Percentiles rank a stretch among this genome's conserved stretches.
These are phyloP conservation scores for Melanerpes formicivorus DNA, from an alignment of 2,113 vertebrate genomes.

Conservation along the genomic window DNA sequence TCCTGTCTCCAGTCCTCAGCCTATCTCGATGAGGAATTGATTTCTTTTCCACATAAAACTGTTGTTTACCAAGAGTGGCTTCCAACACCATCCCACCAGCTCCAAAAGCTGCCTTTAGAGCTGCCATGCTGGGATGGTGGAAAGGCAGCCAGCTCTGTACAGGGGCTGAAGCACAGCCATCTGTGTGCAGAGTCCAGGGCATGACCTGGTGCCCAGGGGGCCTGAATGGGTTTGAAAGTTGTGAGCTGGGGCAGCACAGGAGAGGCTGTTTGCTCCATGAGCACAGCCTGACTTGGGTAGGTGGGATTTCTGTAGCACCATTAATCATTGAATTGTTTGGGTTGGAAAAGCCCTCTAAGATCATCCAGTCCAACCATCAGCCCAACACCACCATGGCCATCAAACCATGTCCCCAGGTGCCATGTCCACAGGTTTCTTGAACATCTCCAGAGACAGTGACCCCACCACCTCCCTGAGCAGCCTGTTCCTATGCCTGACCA, in stretches of 20 bases:
- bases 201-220: accelerated
- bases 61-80: neutral
- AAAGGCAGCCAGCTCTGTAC: too few relatives aligned
- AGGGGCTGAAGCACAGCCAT: neutral
- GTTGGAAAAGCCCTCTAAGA: too few relatives aligned
- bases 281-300: accelerated
- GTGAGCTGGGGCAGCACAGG: neutral
- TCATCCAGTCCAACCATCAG: too few relatives aligned
- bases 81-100: neutral
- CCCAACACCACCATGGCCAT: too few relatives aligned
- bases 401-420: too few relatives aligned
- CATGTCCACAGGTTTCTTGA: too few relatives aligned
- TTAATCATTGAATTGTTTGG: too few relatives aligned
- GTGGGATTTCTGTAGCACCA: neutral
- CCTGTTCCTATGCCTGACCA: too few relatives aligned
- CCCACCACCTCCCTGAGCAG: too few relatives aligned
- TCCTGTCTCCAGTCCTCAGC: neutral
- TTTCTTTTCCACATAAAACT: neutral
- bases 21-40: neutral
- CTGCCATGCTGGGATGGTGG: too few relatives aligned
- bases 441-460: too few relatives aligned
- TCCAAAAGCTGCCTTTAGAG: neutral
- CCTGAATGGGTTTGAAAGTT: neutral
- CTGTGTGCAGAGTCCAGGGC: neutral
- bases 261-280: neutral